phyloP scores from a whole-genome alignment of 2,113 vertebrate species.

The Odobenus rosmarus region DNA sequence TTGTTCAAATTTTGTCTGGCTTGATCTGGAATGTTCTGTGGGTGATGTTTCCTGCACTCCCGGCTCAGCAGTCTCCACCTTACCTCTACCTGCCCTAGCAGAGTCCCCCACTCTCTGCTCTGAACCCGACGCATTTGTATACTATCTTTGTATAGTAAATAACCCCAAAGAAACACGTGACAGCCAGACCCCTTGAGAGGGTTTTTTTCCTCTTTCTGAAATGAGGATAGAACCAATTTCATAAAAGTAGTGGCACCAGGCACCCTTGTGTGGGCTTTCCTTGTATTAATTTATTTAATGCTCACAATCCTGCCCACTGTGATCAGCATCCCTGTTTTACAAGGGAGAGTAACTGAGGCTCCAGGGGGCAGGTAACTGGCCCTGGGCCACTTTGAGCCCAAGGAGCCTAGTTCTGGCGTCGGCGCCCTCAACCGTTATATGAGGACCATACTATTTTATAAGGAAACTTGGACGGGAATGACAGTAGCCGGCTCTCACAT shows the following conservation, averaged over 20 bases:
- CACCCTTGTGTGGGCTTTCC: not conserved
- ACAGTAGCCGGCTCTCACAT: fast-evolving
- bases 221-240: not conserved
- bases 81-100: not conserved
- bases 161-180: not conserved
- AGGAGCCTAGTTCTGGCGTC: not conserved
- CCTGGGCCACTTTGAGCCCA: not conserved
- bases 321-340: not conserved
- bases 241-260: not conserved
- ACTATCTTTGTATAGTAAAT: not conserved
- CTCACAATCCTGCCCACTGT: not conserved
- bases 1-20: not conserved
- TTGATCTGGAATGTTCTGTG: not conserved
- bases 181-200: not conserved
- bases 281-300: no score
- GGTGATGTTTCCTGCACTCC: no score
- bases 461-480: fast-evolving
- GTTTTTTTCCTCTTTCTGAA: not conserved
- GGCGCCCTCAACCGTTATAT: not conserved
- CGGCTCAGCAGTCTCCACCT: not conserved
- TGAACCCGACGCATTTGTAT: not conserved
- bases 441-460: not conserved
- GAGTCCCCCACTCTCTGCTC: not conserved
- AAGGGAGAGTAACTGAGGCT: not conserved
- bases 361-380: not conserved